Base-by-base conservation (phyloP, 2,888 invertebrate species). In the Amorpha juglandis region DNA sequence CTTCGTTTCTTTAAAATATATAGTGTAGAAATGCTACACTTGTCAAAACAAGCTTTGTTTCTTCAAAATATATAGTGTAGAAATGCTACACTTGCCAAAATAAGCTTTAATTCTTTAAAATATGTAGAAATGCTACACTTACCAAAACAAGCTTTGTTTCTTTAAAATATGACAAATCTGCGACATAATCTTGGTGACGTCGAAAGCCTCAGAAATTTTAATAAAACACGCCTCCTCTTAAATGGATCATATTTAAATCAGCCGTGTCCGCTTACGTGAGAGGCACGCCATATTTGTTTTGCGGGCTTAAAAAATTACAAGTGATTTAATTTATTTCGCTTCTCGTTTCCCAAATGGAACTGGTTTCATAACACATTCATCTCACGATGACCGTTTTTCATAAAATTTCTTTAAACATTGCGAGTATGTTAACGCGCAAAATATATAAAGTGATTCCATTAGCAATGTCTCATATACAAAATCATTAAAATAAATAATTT, bases 391-490 rank as follows among this genome's bases (percentile, higher is more conserved):
- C 74, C 78, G 80, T 9, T 84, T 87, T 88, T 83, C 84, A 86
- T 87, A 87, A 87, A 86, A 79, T 66, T 82, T 81, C 81, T 83
- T 82, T 80, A 83, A 85, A 82, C 80, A 83, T 79, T 83, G 80
- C 76, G 77, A 77, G 77, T 79, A 74, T 78, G 80, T 82, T 82
- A 83, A 82, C 82, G 78, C 68, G 74, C 72, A 75, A 78, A 78
- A 83, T 81, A 76, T 78, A 76, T 72, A 14, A n/a, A 50, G 35
- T 27, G 19, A 45, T 19, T 35, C 9, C 12, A 14, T 19, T 27
- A 33, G 19, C n/a, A 35, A 50, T 62, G 19, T 67, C 50, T 51
- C 27, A 48, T 48, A 48, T 45, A 55, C 16, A 52, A 63, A 58
- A 47, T 53, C 35, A 62, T 65, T 62, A 65, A 27, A 27, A 27